phyloP scores from a whole-genome alignment of 2,888 invertebrate genomes.

The Melikaiella ostensackeni region DNA sequence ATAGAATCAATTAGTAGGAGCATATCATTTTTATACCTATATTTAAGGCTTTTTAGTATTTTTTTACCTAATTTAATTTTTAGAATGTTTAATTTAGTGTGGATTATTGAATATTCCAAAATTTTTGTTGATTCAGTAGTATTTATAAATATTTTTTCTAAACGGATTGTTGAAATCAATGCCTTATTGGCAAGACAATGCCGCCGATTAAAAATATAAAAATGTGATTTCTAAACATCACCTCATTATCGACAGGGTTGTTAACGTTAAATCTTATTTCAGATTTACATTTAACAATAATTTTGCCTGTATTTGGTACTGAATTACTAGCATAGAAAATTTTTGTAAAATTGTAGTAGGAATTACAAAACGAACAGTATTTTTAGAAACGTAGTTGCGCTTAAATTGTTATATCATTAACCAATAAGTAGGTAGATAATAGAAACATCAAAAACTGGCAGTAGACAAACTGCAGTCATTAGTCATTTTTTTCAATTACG shows the following conservation, averaged over 20 bases:
- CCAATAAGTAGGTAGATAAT: background rate
- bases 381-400: slow-evolving; percentile 23
- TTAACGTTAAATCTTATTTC: no score
- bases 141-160: background rate
- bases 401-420: slow-evolving; percentile 14
- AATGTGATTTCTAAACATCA: no score
- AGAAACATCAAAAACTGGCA: slow-evolving; percentile 12
- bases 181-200: no score
- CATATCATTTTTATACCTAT: background rate
- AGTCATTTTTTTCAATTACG: background rate
- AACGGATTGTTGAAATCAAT: background rate
- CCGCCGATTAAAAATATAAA: no score
- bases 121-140: background rate
- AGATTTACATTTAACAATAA: no score
- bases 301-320: background rate
- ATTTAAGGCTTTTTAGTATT: background rate
- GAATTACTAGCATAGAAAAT: background rate
- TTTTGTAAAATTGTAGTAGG: slow-evolving; percentile 17
- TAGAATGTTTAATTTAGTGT: background rate
- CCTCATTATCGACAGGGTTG: no score
- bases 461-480: background rate
- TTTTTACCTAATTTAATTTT: background rate
- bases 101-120: background rate
- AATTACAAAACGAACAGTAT: slow-evolving; percentile 35
- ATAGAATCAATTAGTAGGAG: background rate